Percentiles rank a stretch among this genome's conserved stretches.
phyloP scores from a whole-genome alignment of 2,888 invertebrate genomes.

The Agrotis exclamationis region DNA sequence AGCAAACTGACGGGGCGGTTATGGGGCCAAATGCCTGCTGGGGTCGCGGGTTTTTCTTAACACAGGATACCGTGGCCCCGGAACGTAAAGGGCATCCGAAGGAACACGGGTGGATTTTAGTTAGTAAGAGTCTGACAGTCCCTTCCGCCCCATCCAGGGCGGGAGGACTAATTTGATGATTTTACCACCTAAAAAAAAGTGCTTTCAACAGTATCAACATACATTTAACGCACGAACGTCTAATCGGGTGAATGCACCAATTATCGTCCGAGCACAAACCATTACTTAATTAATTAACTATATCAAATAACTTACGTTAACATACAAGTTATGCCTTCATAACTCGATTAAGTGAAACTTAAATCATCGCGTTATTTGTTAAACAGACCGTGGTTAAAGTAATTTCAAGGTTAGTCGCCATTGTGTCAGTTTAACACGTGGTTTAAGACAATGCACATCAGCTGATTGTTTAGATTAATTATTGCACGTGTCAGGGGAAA shows the following conservation, averaged over 20 bases:
- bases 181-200: too few species aligned
- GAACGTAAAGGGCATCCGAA: too few species aligned
- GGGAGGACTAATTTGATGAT: too few species aligned
- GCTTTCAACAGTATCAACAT: slow-evolving; percentile 13
- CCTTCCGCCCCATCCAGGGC: too few species aligned
- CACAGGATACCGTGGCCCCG: too few species aligned
- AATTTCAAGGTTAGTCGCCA: slow-evolving; percentile 54
- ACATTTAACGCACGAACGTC: slow-evolving; percentile 36
- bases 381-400: slow-evolving; percentile 46
- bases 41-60: too few species aligned
- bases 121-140: too few species aligned
- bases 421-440: slow-evolving; percentile 29
- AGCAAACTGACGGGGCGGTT: too few species aligned
- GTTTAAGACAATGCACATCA: slow-evolving; percentile 34
- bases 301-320: slow-evolving; percentile 20
- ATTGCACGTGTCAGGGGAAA: slow-evolving; percentile 17
- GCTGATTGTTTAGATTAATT: slow-evolving; percentile 8
- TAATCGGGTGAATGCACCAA: slow-evolving; percentile 49
- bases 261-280: slow-evolving; percentile 20
- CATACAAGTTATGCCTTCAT: slow-evolving; percentile 31
- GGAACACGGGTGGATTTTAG: too few species aligned
- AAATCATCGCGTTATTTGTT: slow-evolving; percentile 29
- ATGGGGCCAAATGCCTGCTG: too few species aligned
- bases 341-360: slow-evolving; percentile 49
- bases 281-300: slow-evolving; percentile 35